Base-by-base conservation (phyloP, 2,113 vertebrate genomes). In the Varanus salvator region DNA sequence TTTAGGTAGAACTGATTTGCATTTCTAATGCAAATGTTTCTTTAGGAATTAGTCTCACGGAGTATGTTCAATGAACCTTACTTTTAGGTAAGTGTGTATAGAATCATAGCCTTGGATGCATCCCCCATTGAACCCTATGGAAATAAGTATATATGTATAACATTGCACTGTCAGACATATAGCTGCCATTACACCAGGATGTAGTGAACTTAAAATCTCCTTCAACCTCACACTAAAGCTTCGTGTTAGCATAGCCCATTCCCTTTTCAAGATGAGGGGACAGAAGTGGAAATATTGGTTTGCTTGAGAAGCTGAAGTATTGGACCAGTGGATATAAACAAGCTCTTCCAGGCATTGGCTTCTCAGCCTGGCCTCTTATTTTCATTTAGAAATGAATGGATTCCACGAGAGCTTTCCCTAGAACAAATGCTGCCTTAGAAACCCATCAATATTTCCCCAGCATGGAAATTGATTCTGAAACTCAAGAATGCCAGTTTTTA, bases 191-290 rank as follows among this genome's bases (percentile, higher is more conserved):
- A 82, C 54, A 38, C 15, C 6, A 25, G 52, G 52, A 31, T 6
- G 57, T 6, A 8, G 52, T 60, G 14, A 8, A 23, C 8, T 82
- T 34, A 23, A 77, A 21, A 77, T 2, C 14, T 38, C 0, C 34
- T 25, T 1, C 0, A 0, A 57, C 8, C 19, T 50, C 8, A 11
- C 68, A 31, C 8, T 6, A 64, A 1, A 0, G 6, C 11, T 57
- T 38, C 2, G 0, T 0, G 1, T 25, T 1, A 3, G 34, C 19
- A 3, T 11, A 66, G 4, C 4, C 34, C 0, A 0, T 52, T 48
- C 31, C 0, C 9, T 54, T 21, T 48, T 27, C 74, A 78, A 34
- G 3, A 90, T 0, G 1, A 15, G 3, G 0, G 0, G 31, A 87
- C 27, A 74, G 34, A 90, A 68, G 6, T 48, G 19, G 23, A 44